These are phyloP conservation scores for Chelonus insularis DNA, from an alignment of 1,140 invertebrate genomes.

Conservation along the genomic window DNA sequence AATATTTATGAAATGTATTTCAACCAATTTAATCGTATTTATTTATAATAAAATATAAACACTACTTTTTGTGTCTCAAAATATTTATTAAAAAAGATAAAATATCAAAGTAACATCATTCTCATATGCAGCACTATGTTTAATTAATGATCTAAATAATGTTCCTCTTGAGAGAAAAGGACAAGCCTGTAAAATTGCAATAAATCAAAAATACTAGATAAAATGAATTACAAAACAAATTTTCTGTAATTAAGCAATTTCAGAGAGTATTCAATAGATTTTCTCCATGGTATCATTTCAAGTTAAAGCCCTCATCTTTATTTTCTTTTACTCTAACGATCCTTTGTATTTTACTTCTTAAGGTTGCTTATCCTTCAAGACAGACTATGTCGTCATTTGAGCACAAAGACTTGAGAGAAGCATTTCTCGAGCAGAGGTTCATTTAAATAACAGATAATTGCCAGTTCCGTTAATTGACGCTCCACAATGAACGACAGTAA, in stretches of 20 bases:
- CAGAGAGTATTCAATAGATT: not conserved
- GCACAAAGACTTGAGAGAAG: conserved; percentile 39
- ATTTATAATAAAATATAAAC: too few relatives aligned
- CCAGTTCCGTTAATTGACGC: conserved; percentile 54
- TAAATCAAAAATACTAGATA: too few relatives aligned
- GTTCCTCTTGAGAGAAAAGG: too few relatives aligned
- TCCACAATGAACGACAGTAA: conserved; percentile 41
- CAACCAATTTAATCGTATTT: not conserved
- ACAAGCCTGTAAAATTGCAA: too few relatives aligned
- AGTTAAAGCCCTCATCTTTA: not conserved
- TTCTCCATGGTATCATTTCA: not conserved
- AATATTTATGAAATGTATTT: not conserved
- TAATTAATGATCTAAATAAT: too few relatives aligned
- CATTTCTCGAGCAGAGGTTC: conserved; percentile 37
- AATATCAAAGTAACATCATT: too few relatives aligned
- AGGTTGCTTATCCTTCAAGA: conserved; percentile 19
- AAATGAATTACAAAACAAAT: too few relatives aligned
- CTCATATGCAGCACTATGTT: too few relatives aligned
- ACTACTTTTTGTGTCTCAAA: too few relatives aligned
- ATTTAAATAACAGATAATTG: conserved; percentile 58
- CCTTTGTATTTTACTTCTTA: conserved; percentile 14
- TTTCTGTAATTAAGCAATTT: too few relatives aligned
- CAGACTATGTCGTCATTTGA: conserved; percentile 37
- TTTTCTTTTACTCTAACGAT: not conserved
- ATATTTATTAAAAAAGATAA: too few relatives aligned